Conservation (phyloP, 2,797 vertebrate genomes). For the Mormyrus hasselquistii region DNA sequence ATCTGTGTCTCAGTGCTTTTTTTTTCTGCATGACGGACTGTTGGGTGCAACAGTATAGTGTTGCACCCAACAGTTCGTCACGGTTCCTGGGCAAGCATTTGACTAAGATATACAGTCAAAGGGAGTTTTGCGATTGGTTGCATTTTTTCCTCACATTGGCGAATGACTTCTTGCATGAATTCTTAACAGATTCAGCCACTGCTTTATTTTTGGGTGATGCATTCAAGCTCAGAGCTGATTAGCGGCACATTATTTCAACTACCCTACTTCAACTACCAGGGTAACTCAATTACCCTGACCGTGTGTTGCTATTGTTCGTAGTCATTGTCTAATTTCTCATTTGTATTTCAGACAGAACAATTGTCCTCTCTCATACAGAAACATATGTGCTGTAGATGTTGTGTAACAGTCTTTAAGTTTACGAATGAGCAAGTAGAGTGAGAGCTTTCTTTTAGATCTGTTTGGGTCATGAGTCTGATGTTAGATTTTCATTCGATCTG, state of each 20-base stretch:
- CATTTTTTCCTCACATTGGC: background rate
- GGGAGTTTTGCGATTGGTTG: background rate
- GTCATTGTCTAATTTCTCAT: background rate
- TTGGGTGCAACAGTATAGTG: background rate
- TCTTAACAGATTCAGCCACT: background rate
- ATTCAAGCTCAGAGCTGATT: constrained; percentile 3
- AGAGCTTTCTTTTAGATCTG: background rate
- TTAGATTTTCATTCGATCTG: background rate
- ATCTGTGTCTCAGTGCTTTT: background rate
- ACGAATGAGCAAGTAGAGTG: background rate
- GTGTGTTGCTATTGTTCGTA: constrained; percentile 27
- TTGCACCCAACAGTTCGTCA: background rate
- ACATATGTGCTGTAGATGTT: background rate
- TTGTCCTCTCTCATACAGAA: background rate
- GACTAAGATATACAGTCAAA: background rate
- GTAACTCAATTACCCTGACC: background rate
- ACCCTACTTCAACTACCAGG: too few relatives aligned
- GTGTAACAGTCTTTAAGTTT: background rate
- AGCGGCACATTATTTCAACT: background rate
- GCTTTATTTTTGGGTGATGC: constrained; percentile 27
- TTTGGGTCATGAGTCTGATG: background rate
- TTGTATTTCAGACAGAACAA: background rate
- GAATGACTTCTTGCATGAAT: background rate
- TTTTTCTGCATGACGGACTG: background rate
- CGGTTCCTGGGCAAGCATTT: background rate